Percentiles rank a stretch among this genome's conserved stretches.
These are phyloP conservation scores for Junco hyemalis DNA, from an alignment of 2,113 vertebrate species.

Conservation along the genomic window DNA sequence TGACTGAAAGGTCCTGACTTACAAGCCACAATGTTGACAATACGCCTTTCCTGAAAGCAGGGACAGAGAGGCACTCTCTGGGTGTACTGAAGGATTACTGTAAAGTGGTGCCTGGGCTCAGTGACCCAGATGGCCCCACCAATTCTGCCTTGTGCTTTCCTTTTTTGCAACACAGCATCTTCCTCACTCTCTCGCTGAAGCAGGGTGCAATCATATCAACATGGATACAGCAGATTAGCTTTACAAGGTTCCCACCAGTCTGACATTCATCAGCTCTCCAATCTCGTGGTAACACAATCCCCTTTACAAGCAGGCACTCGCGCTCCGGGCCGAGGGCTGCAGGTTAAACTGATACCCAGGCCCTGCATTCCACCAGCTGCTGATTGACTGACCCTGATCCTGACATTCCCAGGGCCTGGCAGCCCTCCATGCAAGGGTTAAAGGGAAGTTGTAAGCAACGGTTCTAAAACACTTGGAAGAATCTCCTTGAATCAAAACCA, in stretches of 20 bases:
- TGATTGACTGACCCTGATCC: background rate
- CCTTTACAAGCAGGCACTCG: background rate
- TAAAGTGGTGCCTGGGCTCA: background rate
- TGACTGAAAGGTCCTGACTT: background rate
- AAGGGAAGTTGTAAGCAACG: slow-evolving; percentile 49
- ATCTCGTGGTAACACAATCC: slow-evolving; percentile 45
- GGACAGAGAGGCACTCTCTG: background rate
- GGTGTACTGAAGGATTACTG: background rate
- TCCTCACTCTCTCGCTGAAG: background rate
- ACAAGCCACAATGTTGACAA: background rate
- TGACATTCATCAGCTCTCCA: slow-evolving; percentile 51
- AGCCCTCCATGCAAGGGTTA: slow-evolving; percentile 54
- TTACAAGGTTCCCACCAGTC: slow-evolving; percentile 56
- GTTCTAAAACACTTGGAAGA: slow-evolving; percentile 51
- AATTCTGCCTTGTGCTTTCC: background rate
- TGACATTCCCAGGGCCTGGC: slow-evolving; percentile 17
- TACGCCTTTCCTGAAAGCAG: background rate
- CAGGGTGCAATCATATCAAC: slow-evolving; percentile 31
- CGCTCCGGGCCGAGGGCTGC: background rate
- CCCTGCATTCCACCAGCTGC: background rate
- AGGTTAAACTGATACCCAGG: slow-evolving; percentile 37
- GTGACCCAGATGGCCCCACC: background rate
- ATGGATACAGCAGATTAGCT: slow-evolving; percentile 57
- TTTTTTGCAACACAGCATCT: background rate
- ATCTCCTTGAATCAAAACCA: slow-evolving; percentile 52